Base-by-base conservation (phyloP, 2,888 invertebrate genomes). In the Parapristionchus giblindavisi region DNA sequence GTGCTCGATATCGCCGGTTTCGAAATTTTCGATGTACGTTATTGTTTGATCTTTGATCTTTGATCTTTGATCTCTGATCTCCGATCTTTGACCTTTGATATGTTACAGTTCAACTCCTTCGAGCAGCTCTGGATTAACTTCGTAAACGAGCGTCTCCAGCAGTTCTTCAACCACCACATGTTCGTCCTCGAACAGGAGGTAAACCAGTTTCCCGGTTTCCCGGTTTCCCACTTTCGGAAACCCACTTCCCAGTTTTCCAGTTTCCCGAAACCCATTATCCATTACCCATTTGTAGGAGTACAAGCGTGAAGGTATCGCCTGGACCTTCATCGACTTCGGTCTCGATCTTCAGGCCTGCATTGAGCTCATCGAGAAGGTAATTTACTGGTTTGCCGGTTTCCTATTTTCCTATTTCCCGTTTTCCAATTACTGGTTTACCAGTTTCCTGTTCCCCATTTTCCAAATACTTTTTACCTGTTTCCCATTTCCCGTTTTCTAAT, bases 41-140 rank as follows among this genome's bases (percentile, higher is more conserved):
- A 24, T 40, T 11, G 5, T 63, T 63, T 58, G 29, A 58, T 58
- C 58, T 29, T 36, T 61, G 36, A 61, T 61, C 21, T 61, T 24
- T 63, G 63, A 1, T 40, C 11, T 2, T 32, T 34, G 32, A 6
- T 34, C 17, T 27, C 24, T 43, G 11, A 8, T 43, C 11, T 43
- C 43, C 17, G 11, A 29, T 14, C n/a, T 38, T 61, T 38, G 24
- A 61, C 38, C 61, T 24, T 48, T 65, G 27, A 48, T 48, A 40
- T 43, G 17, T 48, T 75, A 74, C 91, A 96, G 96, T 96, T 91
- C 92, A 95, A 95, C 92, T 94, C 94, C 91, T 95, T 95, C 92
- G 95, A 95, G 92, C 95, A 96, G 92, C 92, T 95, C 90, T 95
- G 95, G 92, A 95, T 95, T 92, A 95, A 96, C 92, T 95, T 95